Conservation (phyloP, 1,140 invertebrate species). For the Drosophila arawakana region DNA sequence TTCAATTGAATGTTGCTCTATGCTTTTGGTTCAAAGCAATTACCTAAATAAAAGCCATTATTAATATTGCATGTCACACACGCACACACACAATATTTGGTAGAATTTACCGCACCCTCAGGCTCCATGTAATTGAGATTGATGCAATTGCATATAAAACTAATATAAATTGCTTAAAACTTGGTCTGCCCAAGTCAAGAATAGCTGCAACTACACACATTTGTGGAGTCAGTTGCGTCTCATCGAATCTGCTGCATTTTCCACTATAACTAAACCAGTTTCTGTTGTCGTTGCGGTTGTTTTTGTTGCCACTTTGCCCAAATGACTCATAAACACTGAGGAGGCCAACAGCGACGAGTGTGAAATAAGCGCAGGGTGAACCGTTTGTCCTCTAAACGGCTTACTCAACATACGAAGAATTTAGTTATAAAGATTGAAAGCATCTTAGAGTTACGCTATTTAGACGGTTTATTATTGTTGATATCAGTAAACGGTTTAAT, state of each 20-base stretch:
- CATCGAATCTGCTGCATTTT: constrained; percentile 38
- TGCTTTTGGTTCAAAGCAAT: constrained; percentile 59
- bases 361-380: constrained; percentile 61
- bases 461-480: no score
- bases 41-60: constrained; percentile 78
- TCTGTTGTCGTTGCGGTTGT: constrained; percentile 12
- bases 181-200: constrained; percentile 38
- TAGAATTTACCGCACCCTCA: constrained; percentile 30
- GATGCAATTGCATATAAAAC: constrained; percentile 82
- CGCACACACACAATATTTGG: constrained; percentile 8
- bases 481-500: no score
- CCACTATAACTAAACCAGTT: constrained; percentile 49
- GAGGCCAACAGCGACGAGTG: constrained; percentile 54
- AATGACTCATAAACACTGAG: constrained; percentile 76
- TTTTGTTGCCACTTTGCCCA: constrained; percentile 59
- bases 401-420: not conserved
- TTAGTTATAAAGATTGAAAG: constrained; percentile 30
- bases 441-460: not conserved
- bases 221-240: constrained; percentile 30
- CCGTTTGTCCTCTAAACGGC: constrained; percentile 24
- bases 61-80: constrained; percentile 78
- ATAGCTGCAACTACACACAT: constrained; percentile 20
- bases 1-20: constrained; percentile 28
- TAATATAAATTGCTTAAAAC: constrained; percentile 76
- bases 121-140: constrained; percentile 73